Evolutionary conservation across 2,888 invertebrate genomes (phyloP).

Genomic region (Epistrophe grossulariae): DNA sequence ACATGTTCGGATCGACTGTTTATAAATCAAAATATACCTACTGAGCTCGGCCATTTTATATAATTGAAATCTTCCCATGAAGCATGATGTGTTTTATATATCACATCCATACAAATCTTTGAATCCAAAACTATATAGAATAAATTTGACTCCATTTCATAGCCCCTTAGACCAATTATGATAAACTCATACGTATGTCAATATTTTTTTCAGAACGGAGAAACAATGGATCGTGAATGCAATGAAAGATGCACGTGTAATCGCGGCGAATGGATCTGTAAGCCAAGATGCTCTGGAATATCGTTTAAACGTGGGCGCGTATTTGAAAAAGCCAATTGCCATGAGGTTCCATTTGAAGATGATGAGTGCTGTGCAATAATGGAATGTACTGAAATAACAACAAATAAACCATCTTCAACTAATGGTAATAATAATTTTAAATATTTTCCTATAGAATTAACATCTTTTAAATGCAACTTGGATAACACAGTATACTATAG

Average conservation of each 20-base stretch:
- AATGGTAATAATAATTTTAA: conserved; percentile 51
- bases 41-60: too few relatives aligned
- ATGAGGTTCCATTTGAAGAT: conserved; percentile 88
- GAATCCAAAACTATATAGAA: not conserved
- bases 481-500: too few relatives aligned
- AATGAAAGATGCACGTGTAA: conserved; percentile 91
- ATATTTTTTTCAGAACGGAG: conserved; percentile 86
- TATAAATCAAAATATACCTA: too few relatives aligned
- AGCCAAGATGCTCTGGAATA: conserved; percentile 89
- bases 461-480: too few relatives aligned
- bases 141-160: not conserved
- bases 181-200: not conserved
- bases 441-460: too few relatives aligned
- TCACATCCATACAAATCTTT: too few relatives aligned
- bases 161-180: not conserved
- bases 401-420: conserved; percentile 74
- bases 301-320: conserved; percentile 88
- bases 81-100: too few relatives aligned
- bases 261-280: conserved; percentile 89
- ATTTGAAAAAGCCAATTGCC: conserved; percentile 89
- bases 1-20: too few relatives aligned
- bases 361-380: conserved; percentile 90
- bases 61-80: too few relatives aligned
- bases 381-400: conserved; percentile 86
- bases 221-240: conserved; percentile 89